phyloP scores from a whole-genome alignment of 1,140 invertebrate species.

The Drosophila repletoides region DNA sequence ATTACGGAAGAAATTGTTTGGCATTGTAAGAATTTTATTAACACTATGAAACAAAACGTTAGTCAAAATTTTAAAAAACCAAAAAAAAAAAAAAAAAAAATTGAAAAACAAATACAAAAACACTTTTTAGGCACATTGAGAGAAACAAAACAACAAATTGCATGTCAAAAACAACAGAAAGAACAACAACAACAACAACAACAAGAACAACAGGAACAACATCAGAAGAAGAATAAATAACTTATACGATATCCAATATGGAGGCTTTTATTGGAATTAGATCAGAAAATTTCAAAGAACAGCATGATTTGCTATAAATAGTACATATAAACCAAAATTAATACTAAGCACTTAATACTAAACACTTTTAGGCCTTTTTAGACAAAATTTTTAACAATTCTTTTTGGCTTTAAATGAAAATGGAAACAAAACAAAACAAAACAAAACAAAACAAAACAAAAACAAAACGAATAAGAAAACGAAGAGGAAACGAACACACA shows the following conservation, averaged over 20 bases:
- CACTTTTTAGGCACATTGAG: slow-evolving; percentile 70
- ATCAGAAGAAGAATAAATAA: slow-evolving; percentile 49
- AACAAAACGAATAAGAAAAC: slow-evolving; percentile 18
- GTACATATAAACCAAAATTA: slow-evolving; percentile 38
- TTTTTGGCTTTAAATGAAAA: slow-evolving; percentile 64
- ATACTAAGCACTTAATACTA: slow-evolving; percentile 57
- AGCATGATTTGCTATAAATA: slow-evolving; percentile 81
- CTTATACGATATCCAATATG: slow-evolving; percentile 52
- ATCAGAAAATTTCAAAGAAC: slow-evolving; percentile 37
- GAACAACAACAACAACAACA: slow-evolving; percentile 47
- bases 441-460: slow-evolving; percentile 15
- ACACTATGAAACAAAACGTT: slow-evolving; percentile 28
- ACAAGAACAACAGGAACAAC: slow-evolving; percentile 20
- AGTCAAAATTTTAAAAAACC: slow-evolving; percentile 77
- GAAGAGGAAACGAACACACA: slow-evolving; percentile 38
- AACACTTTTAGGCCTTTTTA: slow-evolving; percentile 74
- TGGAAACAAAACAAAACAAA: slow-evolving; percentile 33
- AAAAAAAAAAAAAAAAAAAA: too few species aligned
- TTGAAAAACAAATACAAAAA: too few species aligned
- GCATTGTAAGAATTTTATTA: slow-evolving; percentile 54
- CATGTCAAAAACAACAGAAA: slow-evolving; percentile 53
- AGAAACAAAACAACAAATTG: slow-evolving; percentile 43
- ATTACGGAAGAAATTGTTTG: slow-evolving; percentile 59
- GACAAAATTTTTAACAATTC: slow-evolving; percentile 74
- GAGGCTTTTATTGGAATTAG: slow-evolving; percentile 80